Percentiles rank a stretch among this genome's conserved stretches.
Evolutionary conservation across 2,113 vertebrate genomes (phyloP).

Genomic region (Oophaga pumilio): DNA sequence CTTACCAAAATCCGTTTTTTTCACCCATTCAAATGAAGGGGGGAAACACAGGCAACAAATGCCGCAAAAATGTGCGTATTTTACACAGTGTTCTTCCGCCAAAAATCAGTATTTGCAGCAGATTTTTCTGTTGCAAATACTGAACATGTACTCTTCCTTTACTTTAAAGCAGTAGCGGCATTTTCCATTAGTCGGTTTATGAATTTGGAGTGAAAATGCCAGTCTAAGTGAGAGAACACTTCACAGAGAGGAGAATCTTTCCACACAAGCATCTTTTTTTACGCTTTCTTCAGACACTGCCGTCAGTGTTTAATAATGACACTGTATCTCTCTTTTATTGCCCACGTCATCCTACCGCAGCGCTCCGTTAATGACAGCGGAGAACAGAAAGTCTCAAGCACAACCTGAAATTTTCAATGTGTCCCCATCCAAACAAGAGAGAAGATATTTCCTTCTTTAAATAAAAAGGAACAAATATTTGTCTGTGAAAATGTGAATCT

Average conservation of each 20-base stretch:
- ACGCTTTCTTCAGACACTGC: not conserved
- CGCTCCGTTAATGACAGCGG: not conserved
- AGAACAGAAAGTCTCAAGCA: not conserved
- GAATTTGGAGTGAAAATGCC: not conserved
- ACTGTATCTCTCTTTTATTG: not conserved
- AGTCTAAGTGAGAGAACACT: not conserved
- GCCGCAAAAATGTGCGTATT: too few relatives aligned
- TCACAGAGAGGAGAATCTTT: not conserved
- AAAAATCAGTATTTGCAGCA: too few relatives aligned
- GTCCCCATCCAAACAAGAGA: not conserved
- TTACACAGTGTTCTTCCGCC: too few relatives aligned
- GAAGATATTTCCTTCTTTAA: constrained; percentile 3
- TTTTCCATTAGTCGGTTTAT: not conserved
- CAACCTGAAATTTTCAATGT: not conserved
- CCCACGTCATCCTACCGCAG: not conserved
- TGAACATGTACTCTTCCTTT: too few relatives aligned
- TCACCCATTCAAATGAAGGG: too few relatives aligned
- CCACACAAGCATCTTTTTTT: not conserved
- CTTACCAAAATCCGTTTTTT: too few relatives aligned
- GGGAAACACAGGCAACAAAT: too few relatives aligned
- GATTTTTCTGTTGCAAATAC: too few relatives aligned
- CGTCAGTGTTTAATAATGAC: not conserved
- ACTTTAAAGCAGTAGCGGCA: not conserved
- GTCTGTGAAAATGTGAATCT: not conserved
- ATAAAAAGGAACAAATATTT: constrained; percentile 7